Base-by-base conservation (phyloP, 2,113 vertebrate genomes). In the Pteruthius melanotis region DNA sequence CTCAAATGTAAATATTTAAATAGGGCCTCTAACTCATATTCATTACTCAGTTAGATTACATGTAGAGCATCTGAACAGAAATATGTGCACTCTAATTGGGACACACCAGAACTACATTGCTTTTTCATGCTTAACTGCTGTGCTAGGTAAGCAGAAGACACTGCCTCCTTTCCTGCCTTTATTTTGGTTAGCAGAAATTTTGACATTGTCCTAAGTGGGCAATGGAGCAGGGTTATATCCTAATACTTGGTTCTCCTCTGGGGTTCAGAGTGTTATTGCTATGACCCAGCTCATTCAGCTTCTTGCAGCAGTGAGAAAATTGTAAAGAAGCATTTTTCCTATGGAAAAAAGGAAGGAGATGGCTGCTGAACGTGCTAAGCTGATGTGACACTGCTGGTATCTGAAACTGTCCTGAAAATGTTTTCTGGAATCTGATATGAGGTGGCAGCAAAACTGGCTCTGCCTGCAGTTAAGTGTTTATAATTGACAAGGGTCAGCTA, bases 351-450 rank as follows among this genome's bases (percentile, higher is more conserved):
- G 10, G 22, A 68, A 26, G 10, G 14, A 83, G 50, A 21, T 33
- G 23, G 39, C 24, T 81, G 33, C 44, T 94, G 84, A 86, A 72
- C 18, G 27, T 49, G 61, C 23, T 61, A 30, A 45, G 35, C 6
- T 88, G 45, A 77, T 44, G 45, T 79, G 69, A 83, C 72, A 90
- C 42, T 11, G 16, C 16, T 1, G 0, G 49, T 40, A 88, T 80
- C 75, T 86, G 76, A 77, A 92, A 91, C 45, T 61, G n/a, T 54
- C 86, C 66, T 50, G 66, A 83, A 93, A 95, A 70, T 74, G 35
- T 85, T 87, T 96, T 75, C 83, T 93, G 61, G 64, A 79, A 86
- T 69, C 42, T 69, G 63, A 70, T 49, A 84, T 50, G 84, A 91
- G 57, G 57, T 91, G 81, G 52, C 80, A 92, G 83, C 23, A 87